phyloP scores from a whole-genome alignment of 2,888 invertebrate species.

The Mesopsocus fuscifrons region DNA sequence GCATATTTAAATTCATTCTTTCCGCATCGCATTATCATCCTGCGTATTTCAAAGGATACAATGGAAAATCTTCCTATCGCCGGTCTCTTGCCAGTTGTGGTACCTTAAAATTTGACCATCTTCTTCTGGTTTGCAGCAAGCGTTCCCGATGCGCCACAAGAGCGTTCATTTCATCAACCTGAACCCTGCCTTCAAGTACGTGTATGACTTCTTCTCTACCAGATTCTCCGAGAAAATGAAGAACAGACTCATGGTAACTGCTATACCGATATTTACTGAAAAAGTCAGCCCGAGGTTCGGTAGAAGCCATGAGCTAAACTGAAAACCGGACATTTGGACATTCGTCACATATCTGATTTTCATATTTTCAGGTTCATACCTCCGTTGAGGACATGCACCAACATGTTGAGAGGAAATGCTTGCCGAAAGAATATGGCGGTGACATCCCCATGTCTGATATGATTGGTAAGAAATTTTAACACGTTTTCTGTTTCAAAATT shows the following conservation, averaged over 20 bases:
- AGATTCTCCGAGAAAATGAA: conserved; percentile 52
- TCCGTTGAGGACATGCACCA: conserved; percentile 37
- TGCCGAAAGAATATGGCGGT: conserved; percentile 57
- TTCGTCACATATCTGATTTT: too few species aligned
- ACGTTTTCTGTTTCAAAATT: not conserved
- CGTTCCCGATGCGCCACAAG: conserved; percentile 61
- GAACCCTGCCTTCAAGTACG: conserved; percentile 49
- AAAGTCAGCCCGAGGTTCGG: not conserved
- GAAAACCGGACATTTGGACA: too few species aligned
- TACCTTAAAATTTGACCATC: too few species aligned
- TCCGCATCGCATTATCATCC: too few species aligned
- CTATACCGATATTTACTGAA: too few species aligned
- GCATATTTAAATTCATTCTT: too few species aligned
- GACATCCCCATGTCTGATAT: conserved; percentile 46
- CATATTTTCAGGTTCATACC: too few species aligned
- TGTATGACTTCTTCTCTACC: conserved; percentile 50
- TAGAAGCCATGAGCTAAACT: not conserved
- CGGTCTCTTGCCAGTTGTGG: too few species aligned
- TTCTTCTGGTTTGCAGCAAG: too few species aligned
- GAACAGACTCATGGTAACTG: conserved; percentile 38
- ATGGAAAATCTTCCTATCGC: too few species aligned
- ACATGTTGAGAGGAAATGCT: conserved; percentile 36
- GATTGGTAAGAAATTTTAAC: conserved; percentile 27
- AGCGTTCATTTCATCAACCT: conserved; percentile 52
- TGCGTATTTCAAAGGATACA: too few species aligned